phyloP scores from a whole-genome alignment of 2,797 vertebrate species.

The Spea hammondii region DNA sequence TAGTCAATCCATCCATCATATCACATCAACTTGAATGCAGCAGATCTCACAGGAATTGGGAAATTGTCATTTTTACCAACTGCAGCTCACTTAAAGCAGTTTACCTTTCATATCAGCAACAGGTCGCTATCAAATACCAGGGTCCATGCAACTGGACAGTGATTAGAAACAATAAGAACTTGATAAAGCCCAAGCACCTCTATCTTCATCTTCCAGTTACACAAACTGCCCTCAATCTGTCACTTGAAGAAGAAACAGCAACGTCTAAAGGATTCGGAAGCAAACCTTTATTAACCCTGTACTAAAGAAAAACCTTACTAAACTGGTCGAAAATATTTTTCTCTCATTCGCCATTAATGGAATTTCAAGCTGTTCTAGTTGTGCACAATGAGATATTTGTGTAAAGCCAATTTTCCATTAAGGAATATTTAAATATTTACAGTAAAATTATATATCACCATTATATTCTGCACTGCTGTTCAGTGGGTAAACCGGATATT shows the following conservation, averaged over 20 bases:
- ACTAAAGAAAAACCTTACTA: conserved; percentile 23
- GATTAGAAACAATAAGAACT: conserved; percentile 76
- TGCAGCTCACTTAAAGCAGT: conserved; percentile 54
- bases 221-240: conserved; percentile 75
- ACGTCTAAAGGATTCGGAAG: conserved; percentile 55
- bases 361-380: not conserved
- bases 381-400: not conserved
- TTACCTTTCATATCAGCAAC: conserved; percentile 58
- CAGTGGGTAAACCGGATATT: too few species aligned
- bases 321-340: not conserved
- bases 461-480: too few species aligned
- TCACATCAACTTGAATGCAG: conserved; percentile 56
- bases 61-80: conserved; percentile 51
- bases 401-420: too few species aligned
- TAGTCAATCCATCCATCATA: conserved; percentile 64
- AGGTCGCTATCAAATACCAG: conserved; percentile 56
- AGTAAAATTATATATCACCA: too few species aligned
- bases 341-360: not conserved
- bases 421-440: too few species aligned
- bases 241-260: conserved; percentile 57
- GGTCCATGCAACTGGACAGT: conserved; percentile 63
- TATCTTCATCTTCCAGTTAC: conserved; percentile 66
- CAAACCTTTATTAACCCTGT: conserved; percentile 51
- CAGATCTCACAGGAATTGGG: conserved; percentile 46
- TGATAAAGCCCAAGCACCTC: conserved; percentile 64